These are phyloP conservation scores for Polyodon spathula DNA, from an alignment of 2,113 vertebrate genomes.

Conservation along the genomic window DNA sequence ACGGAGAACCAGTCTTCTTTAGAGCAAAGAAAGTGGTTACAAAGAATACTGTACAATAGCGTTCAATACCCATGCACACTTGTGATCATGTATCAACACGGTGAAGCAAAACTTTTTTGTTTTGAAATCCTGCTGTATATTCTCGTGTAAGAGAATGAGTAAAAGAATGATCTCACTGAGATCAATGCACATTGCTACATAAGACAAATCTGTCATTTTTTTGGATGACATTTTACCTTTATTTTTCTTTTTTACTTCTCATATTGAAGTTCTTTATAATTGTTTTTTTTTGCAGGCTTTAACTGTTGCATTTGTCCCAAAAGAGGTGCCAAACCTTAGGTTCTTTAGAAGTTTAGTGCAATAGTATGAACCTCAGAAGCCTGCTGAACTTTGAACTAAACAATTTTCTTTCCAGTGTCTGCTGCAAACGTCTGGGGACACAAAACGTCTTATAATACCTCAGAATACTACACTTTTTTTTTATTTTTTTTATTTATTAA, in stretches of 20 bases:
- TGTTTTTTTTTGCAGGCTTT: constrained; percentile 69
- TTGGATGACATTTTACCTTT: constrained; percentile 77
- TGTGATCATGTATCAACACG: constrained; percentile 97
- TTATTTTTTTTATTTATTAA: constrained; percentile 35
- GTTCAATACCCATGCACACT: constrained; percentile 90
- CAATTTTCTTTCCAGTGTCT: constrained; percentile 55
- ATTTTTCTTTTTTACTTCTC: constrained; percentile 29
- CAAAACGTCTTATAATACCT: constrained; percentile 45
- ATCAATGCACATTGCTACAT: constrained; percentile 99
- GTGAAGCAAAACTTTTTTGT: constrained; percentile 86
- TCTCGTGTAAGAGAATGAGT: constrained; percentile 99
- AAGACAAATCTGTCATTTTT: constrained; percentile 88
- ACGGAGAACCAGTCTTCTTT: constrained; percentile 71
- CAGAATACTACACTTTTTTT: constrained; percentile 45
- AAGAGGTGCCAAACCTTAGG: constrained; percentile 85
- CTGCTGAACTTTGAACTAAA: constrained; percentile 68
- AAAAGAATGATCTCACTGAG: constrained; percentile 99
- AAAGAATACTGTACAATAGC: constrained; percentile 88
- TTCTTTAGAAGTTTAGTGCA: constrained; percentile 97
- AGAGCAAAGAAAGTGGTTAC: constrained; percentile 89
- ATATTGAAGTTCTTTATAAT: constrained; percentile 77
- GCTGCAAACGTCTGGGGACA: constrained; percentile 50
- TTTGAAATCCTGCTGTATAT: constrained; percentile 86
- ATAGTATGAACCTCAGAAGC: constrained; percentile 83
- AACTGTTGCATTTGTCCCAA: constrained; percentile 91